These are phyloP conservation scores for Lycophotia porphyrea DNA, from an alignment of 2,888 invertebrate genomes.

Conservation along the genomic window DNA sequence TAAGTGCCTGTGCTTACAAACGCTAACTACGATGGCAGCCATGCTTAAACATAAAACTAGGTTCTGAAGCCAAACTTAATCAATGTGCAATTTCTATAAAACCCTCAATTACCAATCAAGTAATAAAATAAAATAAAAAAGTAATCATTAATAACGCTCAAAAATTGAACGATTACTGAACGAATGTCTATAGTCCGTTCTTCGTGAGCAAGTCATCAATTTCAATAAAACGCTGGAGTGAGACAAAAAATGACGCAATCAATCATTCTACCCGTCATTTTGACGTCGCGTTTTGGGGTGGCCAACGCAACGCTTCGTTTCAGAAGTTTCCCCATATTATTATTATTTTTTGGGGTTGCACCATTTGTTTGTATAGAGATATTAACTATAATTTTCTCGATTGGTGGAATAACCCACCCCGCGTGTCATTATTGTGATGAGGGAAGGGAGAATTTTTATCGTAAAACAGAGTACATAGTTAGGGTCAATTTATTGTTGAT, in stretches of 20 bases:
- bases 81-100: neutral
- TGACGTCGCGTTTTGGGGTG: slow-evolving; percentile 65
- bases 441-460: neutral
- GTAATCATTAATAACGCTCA: slow-evolving; percentile 68
- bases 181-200: slow-evolving; percentile 64
- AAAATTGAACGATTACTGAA: slow-evolving; percentile 68
- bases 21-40: neutral
- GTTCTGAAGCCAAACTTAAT: slow-evolving; percentile 5
- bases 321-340: slow-evolving; percentile 55
- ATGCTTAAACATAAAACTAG: neutral
- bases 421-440: slow-evolving; percentile 24
- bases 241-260: slow-evolving; percentile 72
- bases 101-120: slow-evolving; percentile 3
- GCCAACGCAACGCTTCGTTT: slow-evolving; percentile 48
- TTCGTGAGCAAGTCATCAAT: slow-evolving; percentile 71
- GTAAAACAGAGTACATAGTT: slow-evolving; percentile 1
- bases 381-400: slow-evolving; percentile 46
- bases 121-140: slow-evolving; percentile 41
- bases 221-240: slow-evolving; percentile 71
- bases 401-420: slow-evolving; percentile 23
- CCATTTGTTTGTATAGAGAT: slow-evolving; percentile 51
- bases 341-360: slow-evolving; percentile 45
- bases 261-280: slow-evolving; percentile 70
- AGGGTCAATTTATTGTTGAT: neutral
- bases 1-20: neutral